Evolutionary conservation across 1,140 invertebrate genomes (phyloP).

Genomic region (Elymnias hypermnestra): DNA sequence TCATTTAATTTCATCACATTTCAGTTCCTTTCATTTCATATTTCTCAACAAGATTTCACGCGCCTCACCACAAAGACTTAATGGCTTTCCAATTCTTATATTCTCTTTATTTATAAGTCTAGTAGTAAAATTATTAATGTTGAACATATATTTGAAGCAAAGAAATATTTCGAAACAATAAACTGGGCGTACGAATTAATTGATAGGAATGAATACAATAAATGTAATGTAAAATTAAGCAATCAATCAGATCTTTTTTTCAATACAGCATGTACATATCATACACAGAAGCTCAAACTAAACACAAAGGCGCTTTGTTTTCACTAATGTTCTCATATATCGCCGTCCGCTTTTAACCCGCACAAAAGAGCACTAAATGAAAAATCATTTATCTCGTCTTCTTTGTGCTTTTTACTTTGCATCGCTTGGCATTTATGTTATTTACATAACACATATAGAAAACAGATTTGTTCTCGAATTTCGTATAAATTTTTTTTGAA

Average conservation of each 20-base stretch:
- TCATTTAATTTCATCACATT: too few relatives aligned
- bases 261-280: constrained; percentile 1
- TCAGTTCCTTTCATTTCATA: too few relatives aligned
- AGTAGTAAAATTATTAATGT: too few relatives aligned
- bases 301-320: constrained; percentile 51
- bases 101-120: too few relatives aligned
- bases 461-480: neutral
- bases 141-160: too few relatives aligned
- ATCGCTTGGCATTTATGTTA: neutral
- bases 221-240: constrained; percentile 3
- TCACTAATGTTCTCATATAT: constrained; percentile 56
- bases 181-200: too few relatives aligned
- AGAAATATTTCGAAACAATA: too few relatives aligned
- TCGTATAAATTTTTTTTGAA: neutral
- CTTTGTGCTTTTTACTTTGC: constrained; percentile 22
- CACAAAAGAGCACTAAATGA: constrained; percentile 51
- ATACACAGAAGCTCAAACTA: constrained; percentile 10
- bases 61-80: too few relatives aligned
- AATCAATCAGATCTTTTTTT: neutral
- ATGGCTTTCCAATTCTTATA: too few relatives aligned
- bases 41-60: too few relatives aligned
- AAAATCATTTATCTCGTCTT: constrained; percentile 54
- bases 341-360: constrained; percentile 44
- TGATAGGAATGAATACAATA: too few relatives aligned
- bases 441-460: neutral